A percentile compares a stretch with the other conserved stretches of the same genome.
These are phyloP conservation scores for Bufo gargarizans DNA, from an alignment of 2,113 vertebrate genomes.

Conservation along the genomic window DNA sequence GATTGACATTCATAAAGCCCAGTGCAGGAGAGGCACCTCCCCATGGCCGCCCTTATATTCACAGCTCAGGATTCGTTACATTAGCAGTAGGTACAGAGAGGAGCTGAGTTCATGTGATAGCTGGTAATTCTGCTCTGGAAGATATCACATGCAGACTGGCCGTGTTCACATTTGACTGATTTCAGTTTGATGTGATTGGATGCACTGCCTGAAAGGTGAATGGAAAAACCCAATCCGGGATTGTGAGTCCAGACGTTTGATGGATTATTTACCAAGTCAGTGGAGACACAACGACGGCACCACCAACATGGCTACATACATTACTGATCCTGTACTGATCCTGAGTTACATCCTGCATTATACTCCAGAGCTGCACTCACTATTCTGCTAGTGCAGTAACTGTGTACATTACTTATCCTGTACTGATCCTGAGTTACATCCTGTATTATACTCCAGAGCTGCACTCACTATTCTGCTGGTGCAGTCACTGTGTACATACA, in stretches of 20 bases:
- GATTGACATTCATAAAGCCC: not conserved
- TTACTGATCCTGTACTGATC: no score
- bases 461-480: no score
- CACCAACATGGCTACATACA: no score
- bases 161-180: slow-evolving; percentile 20
- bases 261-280: slow-evolving; percentile 13
- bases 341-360: no score
- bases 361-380: no score
- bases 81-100: not conserved
- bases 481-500: no score
- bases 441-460: no score
- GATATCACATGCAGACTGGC: not conserved
- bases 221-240: not conserved
- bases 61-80: not conserved
- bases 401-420: no score
- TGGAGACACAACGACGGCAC: not conserved
- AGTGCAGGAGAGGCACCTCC: not conserved
- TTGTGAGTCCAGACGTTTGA: not conserved
- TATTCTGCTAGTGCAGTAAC: no score
- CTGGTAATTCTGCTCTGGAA: not conserved
- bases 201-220: not conserved
- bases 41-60: not conserved
- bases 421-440: no score
- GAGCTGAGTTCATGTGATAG: not conserved
- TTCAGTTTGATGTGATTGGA: not conserved